Evolutionary conservation across 1,140 invertebrate genomes (phyloP).

Genomic region (Achroia grisella): DNA sequence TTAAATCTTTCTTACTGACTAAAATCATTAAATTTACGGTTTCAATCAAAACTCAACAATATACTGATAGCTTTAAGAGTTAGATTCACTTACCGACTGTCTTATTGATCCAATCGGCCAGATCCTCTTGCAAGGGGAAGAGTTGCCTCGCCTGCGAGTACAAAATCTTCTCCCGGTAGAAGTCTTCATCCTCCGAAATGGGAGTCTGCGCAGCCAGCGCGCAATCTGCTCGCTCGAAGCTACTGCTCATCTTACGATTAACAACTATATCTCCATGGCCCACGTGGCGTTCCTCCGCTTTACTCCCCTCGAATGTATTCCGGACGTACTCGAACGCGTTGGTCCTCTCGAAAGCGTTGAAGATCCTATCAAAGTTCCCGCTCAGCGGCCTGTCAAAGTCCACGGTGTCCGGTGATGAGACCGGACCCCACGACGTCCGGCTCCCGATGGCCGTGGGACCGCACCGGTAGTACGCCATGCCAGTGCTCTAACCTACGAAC

Average conservation of each 20-base stretch:
- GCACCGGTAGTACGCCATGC: conserved; percentile 78
- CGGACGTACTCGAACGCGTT: conserved; percentile 67
- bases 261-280: conserved; percentile 59
- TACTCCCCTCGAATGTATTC: conserved; percentile 47
- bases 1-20: too few species aligned
- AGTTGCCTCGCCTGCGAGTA: conserved; percentile 85
- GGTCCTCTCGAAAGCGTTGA: conserved; percentile 69
- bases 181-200: conserved; percentile 81
- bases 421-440: conserved; percentile 79
- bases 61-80: neutral
- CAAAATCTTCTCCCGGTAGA: conserved; percentile 83
- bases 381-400: conserved; percentile 60
- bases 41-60: too few species aligned
- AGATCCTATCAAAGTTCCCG: conserved; percentile 69
- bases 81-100: conserved; percentile 79
- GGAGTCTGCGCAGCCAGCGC: conserved; percentile 72
- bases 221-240: conserved; percentile 75
- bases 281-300: conserved; percentile 41
- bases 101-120: conserved; percentile 91
- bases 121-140: conserved; percentile 87
- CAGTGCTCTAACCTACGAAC: conserved; percentile 23
- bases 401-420: conserved; percentile 63
- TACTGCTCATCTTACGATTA: conserved; percentile 66
- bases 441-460: conserved; percentile 76
- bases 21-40: too few species aligned